Evolutionary conservation across 2,113 vertebrate species (phyloP), one percentile per base, ranked within the genome.

Genomic region (Chaetops frenatus): DNA sequence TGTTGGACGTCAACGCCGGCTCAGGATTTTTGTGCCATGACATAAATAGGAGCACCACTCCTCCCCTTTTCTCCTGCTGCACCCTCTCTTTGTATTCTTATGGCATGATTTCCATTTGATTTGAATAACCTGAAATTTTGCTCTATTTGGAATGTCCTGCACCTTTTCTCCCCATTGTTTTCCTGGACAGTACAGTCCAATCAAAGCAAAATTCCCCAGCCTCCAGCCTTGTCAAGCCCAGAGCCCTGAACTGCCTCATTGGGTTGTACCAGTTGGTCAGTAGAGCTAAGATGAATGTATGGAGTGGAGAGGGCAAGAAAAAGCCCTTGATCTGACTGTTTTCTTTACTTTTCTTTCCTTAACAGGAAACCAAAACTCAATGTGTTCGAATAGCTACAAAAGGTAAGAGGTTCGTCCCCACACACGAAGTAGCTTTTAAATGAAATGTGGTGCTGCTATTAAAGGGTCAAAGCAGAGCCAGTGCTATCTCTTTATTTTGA

Each of bases 321-420:
- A 50, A 92, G 3, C 65, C 54, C 16, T n/a, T 72, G 31, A 8
- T 72, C 79, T 97, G 58, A 98, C 60, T 84, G 10, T 82, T 95
- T 77, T 91, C 78, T 92, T 96, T 81, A 44, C 91, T 96, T 95
- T 97, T 95, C 42, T 90, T 73, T 93, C 92, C 80, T 94, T 92
- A 77, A 96, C 97, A 99, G 99, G 99, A 99, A 98, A 99, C 99
- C 53, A 99, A 99, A 98, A 99, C 98, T 23, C 99, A 99, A 92
- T 99, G 99, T 98, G 98, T 99, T 94, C 98, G 99, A 97, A 98
- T 99, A 96, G 99, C 99, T 94, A 99, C 98, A 27, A 99, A 99
- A 99, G 99, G 99, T 99, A 99, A 99, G 98, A 96, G 40, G 51
- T 65, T 95, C 12, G 1, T 33, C 31, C 64, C 69, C 78, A 50